phyloP scores from a whole-genome alignment of 64 coral and sea anemone genomes.

The Actinia equina region DNA sequence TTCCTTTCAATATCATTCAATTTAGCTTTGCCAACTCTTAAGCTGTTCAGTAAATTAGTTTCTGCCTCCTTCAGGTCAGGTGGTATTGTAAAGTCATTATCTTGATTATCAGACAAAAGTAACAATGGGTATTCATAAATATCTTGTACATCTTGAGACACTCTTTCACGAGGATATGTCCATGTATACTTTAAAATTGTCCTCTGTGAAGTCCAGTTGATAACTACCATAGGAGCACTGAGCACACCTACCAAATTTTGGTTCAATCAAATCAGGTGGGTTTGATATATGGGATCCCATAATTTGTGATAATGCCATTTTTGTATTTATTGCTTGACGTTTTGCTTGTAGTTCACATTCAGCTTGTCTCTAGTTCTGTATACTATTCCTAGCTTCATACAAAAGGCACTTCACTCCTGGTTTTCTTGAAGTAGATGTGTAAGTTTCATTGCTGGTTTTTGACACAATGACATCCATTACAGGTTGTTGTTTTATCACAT shows the following conservation, averaged over 20 bases:
- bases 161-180: conserved; percentile 27
- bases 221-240: conserved; percentile 22
- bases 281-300: conserved; percentile 12
- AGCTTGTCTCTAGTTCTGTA: conserved; percentile 22
- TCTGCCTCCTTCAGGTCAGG: conserved; percentile 5
- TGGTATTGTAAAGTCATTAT: conserved; percentile 26
- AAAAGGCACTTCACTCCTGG: conserved; percentile 33
- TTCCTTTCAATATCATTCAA: conserved; percentile 57
- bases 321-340: conserved; percentile 24
- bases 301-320: conserved; percentile 30
- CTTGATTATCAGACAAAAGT: conserved; percentile 6
- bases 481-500: conserved; percentile 54
- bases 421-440: conserved; percentile 40
- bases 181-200: conserved; percentile 25
- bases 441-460: conserved; percentile 25
- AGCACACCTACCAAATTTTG: conserved; percentile 23
- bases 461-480: conserved; percentile 30
- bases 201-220: conserved; percentile 26
- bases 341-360: conserved; percentile 13
- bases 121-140: conserved; percentile 17
- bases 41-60: conserved; percentile 4
- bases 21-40: conserved; percentile 32
- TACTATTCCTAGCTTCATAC: conserved; percentile 34
- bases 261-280: background rate
- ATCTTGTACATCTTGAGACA: background rate